A percentile compares a stretch with the other conserved stretches of the same genome.
These are phyloP conservation scores for Platyscapa corneri DNA, from an alignment of 1,140 invertebrate species.

Conservation along the genomic window DNA sequence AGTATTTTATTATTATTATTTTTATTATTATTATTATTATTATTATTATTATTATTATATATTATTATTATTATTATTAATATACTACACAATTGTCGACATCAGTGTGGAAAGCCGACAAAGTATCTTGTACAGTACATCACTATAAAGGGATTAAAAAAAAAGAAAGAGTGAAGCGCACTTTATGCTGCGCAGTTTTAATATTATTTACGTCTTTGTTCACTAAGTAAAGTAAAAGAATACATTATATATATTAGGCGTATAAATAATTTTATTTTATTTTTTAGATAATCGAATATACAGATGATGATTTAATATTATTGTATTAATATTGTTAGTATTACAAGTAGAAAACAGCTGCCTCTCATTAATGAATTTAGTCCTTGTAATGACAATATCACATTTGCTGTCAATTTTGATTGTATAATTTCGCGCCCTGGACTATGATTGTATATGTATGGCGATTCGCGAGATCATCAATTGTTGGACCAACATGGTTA, in stretches of 20 bases:
- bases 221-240: conserved; percentile 20
- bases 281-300: conserved; percentile 23
- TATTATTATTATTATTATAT: not conserved
- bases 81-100: not conserved
- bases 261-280: conserved; percentile 37
- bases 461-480: conserved; percentile 28
- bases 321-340: conserved; percentile 42
- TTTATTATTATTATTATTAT: not conserved
- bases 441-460: conserved; percentile 23
- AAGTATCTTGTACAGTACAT: conserved; percentile 43
- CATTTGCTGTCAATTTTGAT: conserved; percentile 33
- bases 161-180: not conserved
- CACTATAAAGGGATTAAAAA: not conserved
- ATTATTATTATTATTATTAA: conserved; percentile 18
- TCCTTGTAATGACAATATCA: conserved; percentile 21
- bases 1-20: not conserved
- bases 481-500: conserved; percentile 47
- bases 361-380: conserved; percentile 46
- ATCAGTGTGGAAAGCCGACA: conserved; percentile 7
- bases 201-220: conserved; percentile 20
- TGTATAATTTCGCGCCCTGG: conserved; percentile 8
- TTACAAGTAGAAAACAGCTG: conserved; percentile 35
- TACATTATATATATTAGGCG: conserved; percentile 36
- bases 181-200: conserved; percentile 1
- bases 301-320: conserved; percentile 22